Conservation (phyloP, 2,888 invertebrate species). For the Endotricha flammealis region DNA sequence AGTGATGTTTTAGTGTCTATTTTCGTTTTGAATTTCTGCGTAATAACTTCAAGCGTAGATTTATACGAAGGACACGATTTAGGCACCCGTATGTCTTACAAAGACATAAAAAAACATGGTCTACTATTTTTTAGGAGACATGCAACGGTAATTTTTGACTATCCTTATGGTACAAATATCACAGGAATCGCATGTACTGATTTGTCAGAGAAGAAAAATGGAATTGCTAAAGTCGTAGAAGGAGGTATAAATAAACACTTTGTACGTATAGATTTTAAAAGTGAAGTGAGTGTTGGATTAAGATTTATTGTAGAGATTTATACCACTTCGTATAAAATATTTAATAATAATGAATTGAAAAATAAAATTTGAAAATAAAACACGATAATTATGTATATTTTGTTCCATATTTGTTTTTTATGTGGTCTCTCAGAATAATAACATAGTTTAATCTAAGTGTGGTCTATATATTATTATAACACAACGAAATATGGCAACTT, state of each 20-base stretch:
- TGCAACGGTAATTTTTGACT: constrained; percentile 26
- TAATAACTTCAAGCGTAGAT: constrained; percentile 20
- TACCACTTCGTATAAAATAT: constrained; percentile 16
- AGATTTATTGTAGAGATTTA: constrained; percentile 33
- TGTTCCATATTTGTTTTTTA: no score
- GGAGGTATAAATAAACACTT: constrained; percentile 32
- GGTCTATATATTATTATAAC: no score
- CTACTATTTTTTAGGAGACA: constrained; percentile 36
- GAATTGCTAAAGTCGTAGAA: constrained; percentile 23
- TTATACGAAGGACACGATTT: constrained; percentile 32
- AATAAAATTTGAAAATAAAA: not conserved
- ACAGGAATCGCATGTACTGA: constrained; percentile 41
- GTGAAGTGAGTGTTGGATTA: constrained; percentile 34
- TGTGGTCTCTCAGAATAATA: no score
- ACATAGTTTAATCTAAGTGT: no score
- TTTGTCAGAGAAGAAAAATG: constrained; percentile 31
- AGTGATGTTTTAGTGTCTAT: not conserved
- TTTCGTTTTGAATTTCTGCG: constrained; percentile 4
- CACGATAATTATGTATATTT: not conserved
- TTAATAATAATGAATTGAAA: no score
- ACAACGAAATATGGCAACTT: no score
- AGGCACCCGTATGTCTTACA: constrained; percentile 40
- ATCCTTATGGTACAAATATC: constrained; percentile 37
- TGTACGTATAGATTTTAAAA: constrained; percentile 32
- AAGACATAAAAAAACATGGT: constrained; percentile 41